A percentile compares a stretch with the other conserved stretches of the same genome.
These are phyloP conservation scores for Diorhabda sublineata DNA, from an alignment of 1,140 invertebrate species.

Conservation along the genomic window DNA sequence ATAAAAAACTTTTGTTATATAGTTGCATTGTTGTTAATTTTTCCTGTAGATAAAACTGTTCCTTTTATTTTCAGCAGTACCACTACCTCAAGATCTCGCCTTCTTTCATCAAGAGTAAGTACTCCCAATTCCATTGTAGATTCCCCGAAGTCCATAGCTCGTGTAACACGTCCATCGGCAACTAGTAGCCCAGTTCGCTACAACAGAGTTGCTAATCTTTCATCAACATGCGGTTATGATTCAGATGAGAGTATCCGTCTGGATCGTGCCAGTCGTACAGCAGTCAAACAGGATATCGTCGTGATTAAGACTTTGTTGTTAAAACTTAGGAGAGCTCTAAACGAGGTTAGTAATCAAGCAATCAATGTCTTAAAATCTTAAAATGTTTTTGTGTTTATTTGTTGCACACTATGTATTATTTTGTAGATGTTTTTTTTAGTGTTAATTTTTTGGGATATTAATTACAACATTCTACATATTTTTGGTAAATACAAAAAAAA, in stretches of 20 bases:
- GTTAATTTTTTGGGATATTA: no score
- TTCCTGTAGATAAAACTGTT: background rate
- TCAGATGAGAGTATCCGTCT: slow-evolving; percentile 57
- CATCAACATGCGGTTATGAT: slow-evolving; percentile 43
- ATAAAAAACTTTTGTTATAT: no score
- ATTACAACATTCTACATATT: no score
- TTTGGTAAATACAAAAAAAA: no score
- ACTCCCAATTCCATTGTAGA: slow-evolving; percentile 43
- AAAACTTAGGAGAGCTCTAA: slow-evolving; percentile 70
- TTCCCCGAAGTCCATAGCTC: slow-evolving; percentile 28
- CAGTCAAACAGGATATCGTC: slow-evolving; percentile 71
- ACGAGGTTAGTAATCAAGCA: slow-evolving; percentile 56
- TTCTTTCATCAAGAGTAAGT: slow-evolving; percentile 52
- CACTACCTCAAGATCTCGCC: slow-evolving; percentile 48
- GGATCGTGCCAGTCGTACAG: slow-evolving; percentile 61
- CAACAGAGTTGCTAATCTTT: slow-evolving; percentile 38
- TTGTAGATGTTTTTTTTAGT: no score
- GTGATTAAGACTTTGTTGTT: slow-evolving; percentile 74
- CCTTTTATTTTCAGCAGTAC: slow-evolving; percentile 25
- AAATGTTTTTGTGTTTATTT: slow-evolving; percentile 19
- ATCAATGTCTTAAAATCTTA: background rate
- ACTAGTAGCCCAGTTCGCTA: slow-evolving; percentile 46
- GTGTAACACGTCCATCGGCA: slow-evolving; percentile 21
- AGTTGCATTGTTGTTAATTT: no score
- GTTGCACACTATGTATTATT: no score